Percentiles rank a stretch among this genome's conserved stretches.
Evolutionary conservation across 1,140 invertebrate genomes (phyloP).

Genomic region (Pomacea maculata): DNA sequence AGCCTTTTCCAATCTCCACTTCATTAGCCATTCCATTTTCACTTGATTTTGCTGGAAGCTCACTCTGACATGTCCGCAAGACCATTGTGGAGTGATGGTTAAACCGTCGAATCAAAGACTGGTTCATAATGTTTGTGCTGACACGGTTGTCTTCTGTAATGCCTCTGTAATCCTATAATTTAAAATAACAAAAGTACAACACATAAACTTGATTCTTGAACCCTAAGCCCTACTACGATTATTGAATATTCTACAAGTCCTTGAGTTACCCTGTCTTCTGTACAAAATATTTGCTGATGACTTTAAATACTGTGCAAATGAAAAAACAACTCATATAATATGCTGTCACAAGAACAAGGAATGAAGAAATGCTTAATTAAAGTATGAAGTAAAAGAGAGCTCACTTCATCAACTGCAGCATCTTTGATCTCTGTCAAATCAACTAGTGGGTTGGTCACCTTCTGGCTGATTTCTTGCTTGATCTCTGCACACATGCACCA

Average conservation of each 20-base stretch:
- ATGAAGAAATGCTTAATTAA: too few relatives aligned
- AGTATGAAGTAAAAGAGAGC: slow-evolving; percentile 51
- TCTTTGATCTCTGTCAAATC: slow-evolving; percentile 85
- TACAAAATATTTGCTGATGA: too few relatives aligned
- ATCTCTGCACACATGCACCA: slow-evolving; percentile 69
- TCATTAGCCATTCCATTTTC: neutral
- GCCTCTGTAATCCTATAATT: slow-evolving; percentile 51
- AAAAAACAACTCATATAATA: too few relatives aligned
- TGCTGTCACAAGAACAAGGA: too few relatives aligned
- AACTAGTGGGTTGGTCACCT: slow-evolving; percentile 81
- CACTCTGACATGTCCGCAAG: slow-evolving; percentile 79
- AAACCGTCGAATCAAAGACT: slow-evolving; percentile 92
- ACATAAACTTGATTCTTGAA: neutral
- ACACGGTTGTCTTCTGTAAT: slow-evolving; percentile 41
- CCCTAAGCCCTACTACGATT: too few relatives aligned
- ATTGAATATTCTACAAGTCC: too few relatives aligned
- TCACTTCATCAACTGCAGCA: slow-evolving; percentile 79
- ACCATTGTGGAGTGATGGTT: slow-evolving; percentile 99
- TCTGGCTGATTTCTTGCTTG: slow-evolving; percentile 80
- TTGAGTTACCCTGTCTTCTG: too few relatives aligned
- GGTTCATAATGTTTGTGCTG: slow-evolving; percentile 72
- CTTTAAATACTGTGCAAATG: too few relatives aligned
- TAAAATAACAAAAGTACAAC: neutral
- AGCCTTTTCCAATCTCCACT: neutral
- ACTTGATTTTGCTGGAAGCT: slow-evolving; percentile 2